These are phyloP conservation scores for Pseudomyrmex gracilis DNA, from an alignment of 1,140 invertebrate genomes.

Conservation along the genomic window DNA sequence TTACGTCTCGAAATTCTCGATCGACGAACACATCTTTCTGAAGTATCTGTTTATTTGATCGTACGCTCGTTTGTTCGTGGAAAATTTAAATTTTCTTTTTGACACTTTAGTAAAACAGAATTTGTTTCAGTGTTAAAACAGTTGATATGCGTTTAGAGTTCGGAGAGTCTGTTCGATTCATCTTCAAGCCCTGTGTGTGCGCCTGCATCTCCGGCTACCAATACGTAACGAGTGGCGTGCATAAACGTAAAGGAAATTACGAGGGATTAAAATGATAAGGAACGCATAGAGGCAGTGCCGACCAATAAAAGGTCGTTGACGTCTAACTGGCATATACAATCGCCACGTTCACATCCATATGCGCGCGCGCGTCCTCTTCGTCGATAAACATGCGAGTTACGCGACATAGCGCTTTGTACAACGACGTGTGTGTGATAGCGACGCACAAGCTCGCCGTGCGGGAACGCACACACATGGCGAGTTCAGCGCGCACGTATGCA, in stretches of 20 bases:
- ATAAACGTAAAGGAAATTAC: slow-evolving; percentile 64
- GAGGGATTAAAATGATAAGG: slow-evolving; percentile 69
- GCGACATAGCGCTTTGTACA: slow-evolving; percentile 4
- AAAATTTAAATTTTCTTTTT: background rate
- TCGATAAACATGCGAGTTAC: slow-evolving; percentile 28
- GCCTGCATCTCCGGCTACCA: slow-evolving; percentile 8
- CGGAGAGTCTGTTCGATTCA: background rate
- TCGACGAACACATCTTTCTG: background rate
- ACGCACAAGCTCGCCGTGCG: background rate
- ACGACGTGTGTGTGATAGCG: background rate
- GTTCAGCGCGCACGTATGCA: background rate
- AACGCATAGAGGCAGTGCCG: slow-evolving; percentile 56
- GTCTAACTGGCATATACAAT: slow-evolving; percentile 65
- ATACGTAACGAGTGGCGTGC: slow-evolving; percentile 46
- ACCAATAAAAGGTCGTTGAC: slow-evolving; percentile 69
- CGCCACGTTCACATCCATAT: slow-evolving; percentile 36
- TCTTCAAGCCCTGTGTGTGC: background rate
- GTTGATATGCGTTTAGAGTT: background rate
- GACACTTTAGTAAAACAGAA: background rate
- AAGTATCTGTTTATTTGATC: background rate
- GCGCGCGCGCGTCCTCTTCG: slow-evolving; percentile 30
- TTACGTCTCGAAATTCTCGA: background rate
- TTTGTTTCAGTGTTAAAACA: too few relatives aligned
- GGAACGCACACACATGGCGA: background rate
- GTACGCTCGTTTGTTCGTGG: background rate